These are phyloP conservation scores for Aphyosemion australe DNA, from an alignment of 2,113 vertebrate genomes.

Conservation along the genomic window DNA sequence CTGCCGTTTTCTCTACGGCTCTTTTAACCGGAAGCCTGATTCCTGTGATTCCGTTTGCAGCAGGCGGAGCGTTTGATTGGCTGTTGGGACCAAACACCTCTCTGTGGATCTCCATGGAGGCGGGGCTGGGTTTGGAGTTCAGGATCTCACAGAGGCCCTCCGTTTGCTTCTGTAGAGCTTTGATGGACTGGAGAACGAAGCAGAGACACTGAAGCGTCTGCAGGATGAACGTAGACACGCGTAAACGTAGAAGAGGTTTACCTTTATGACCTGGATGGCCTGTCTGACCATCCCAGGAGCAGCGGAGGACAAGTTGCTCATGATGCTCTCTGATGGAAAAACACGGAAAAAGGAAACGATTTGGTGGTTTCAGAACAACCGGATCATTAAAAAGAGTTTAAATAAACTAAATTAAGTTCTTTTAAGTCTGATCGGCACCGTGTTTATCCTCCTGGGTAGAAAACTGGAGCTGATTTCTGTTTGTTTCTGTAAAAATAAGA, in stretches of 20 bases:
- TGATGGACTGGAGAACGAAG: slow-evolving; percentile 76
- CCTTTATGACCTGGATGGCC: slow-evolving; percentile 84
- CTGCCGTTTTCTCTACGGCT: slow-evolving; percentile 50
- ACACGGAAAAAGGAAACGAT: background rate
- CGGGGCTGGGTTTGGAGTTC: slow-evolving; percentile 74
- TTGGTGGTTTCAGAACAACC: too few relatives aligned
- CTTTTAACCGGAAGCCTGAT: slow-evolving; percentile 53
- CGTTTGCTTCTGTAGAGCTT: slow-evolving; percentile 82
- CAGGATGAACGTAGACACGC: background rate
- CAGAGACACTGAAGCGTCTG: background rate
- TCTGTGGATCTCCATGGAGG: slow-evolving; percentile 77
- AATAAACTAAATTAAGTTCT: too few relatives aligned
- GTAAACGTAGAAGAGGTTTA: slow-evolving; percentile 41
- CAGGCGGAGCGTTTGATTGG: slow-evolving; percentile 20
- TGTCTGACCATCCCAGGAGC: slow-evolving; percentile 76
- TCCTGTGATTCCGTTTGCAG: rapidly evolving
- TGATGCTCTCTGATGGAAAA: slow-evolving; percentile 61
- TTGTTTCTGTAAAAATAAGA: too few relatives aligned
- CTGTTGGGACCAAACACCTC: slow-evolving; percentile 56
- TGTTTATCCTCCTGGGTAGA: too few relatives aligned
- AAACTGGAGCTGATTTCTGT: too few relatives aligned
- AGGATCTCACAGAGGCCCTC: slow-evolving; percentile 85
- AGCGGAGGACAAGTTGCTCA: slow-evolving; percentile 75
- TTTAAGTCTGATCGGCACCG: too few relatives aligned
- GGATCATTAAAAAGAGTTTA: too few relatives aligned